These are phyloP conservation scores for Egretta garzetta DNA, from an alignment of 2,113 vertebrate genomes.

Conservation along the genomic window DNA sequence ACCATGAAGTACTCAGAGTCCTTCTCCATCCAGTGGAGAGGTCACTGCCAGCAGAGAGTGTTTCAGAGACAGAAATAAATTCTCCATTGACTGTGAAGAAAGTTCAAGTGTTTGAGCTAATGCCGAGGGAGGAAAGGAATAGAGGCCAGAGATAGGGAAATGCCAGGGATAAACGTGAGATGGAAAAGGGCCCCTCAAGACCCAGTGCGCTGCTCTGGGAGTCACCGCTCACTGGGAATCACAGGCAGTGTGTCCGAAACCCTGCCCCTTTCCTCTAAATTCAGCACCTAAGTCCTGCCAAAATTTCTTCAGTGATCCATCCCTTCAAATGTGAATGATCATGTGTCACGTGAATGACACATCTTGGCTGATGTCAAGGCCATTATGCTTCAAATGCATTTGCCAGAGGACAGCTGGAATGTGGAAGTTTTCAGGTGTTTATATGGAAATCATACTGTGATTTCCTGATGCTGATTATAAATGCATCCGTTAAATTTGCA, in stretches of 20 bases:
- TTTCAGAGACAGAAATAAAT: neutral
- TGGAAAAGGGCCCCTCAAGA: neutral
- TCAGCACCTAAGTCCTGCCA: neutral
- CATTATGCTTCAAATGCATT: neutral
- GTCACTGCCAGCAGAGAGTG: neutral
- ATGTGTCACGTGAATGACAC: too few species aligned
- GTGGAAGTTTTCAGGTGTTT: neutral
- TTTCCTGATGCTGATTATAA: neutral
- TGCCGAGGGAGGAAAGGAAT: neutral
- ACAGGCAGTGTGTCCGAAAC: neutral
- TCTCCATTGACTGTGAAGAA: neutral
- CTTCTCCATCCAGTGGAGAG: neutral
- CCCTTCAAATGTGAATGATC: neutral
- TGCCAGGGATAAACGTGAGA: neutral
- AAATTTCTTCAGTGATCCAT: neutral
- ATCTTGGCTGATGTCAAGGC: neutral
- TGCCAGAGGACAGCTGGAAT: neutral
- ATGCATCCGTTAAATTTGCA: neutral
- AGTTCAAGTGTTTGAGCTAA: neutral
- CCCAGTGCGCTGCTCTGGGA: rapidly evolving
- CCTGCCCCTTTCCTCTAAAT: neutral
- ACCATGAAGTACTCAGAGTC: neutral
- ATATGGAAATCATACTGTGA: neutral
- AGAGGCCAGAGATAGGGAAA: neutral
- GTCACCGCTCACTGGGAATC: neutral